Evolutionary conservation across 2,797 vertebrate genomes (phyloP).

Genomic region (Coilia nasus): DNA sequence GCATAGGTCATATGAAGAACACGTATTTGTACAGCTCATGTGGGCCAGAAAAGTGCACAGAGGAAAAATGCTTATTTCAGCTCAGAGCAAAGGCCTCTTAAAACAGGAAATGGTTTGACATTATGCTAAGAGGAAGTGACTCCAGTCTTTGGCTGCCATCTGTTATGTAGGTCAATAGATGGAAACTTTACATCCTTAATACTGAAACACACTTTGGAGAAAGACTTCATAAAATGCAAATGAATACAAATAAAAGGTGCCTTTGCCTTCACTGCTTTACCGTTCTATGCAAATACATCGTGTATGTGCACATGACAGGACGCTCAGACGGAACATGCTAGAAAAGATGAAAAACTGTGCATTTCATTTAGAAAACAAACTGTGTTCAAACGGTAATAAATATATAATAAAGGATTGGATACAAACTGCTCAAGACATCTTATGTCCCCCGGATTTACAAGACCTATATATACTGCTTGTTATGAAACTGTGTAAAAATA

Average conservation of each 20-base stretch:
- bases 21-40: background rate
- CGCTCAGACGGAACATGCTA: background rate
- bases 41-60: background rate
- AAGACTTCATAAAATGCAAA: background rate
- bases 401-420: background rate
- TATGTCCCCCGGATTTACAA: background rate
- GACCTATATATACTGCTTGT: background rate
- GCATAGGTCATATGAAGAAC: background rate
- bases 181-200: slow-evolving; percentile 12
- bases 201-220: background rate
- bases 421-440: background rate
- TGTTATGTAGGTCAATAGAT: slow-evolving; percentile 3
- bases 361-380: background rate
- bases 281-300: background rate
- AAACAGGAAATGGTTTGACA: slow-evolving; percentile 22
- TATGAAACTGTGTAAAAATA: slow-evolving; percentile 7
- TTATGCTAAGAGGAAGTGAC: background rate
- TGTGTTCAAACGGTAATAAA: background rate
- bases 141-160: background rate
- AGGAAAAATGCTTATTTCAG: background rate
- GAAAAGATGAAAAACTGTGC: background rate
- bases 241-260: background rate
- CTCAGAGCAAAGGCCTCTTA: background rate
- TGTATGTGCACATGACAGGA: background rate
- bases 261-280: background rate